Base-by-base conservation (phyloP, 2,113 vertebrate species). In the Solea senegalensis region DNA sequence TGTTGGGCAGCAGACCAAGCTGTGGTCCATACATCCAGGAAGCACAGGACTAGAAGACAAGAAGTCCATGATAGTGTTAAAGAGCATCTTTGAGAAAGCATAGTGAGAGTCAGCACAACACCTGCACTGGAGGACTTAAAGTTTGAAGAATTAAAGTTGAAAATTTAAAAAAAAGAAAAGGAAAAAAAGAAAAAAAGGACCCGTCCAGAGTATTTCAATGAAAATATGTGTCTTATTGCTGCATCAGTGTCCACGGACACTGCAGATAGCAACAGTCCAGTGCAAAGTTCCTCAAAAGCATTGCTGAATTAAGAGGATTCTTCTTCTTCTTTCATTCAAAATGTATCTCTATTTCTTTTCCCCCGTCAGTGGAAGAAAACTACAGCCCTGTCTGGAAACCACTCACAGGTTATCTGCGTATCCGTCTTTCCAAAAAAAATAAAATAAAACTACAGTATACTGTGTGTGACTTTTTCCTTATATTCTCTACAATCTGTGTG, bases 251-350 rank as follows among this genome's bases (percentile, higher is more conserved):
- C 65, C 78, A 69, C 59, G 26, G 66, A 51, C 63, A 71, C 45
- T 28, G 56, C 77, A 81, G 48, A 73, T 53, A 58, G 77, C 41
- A 59, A 60, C 21, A 70, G 70, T 43, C 82, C 73, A 69, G 53
- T 56, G 65, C 65, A 78, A 57, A 80, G 79, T 84, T 89, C 73
- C 84, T 90, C 70, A 89, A 76, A 80, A 83, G 85, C 89, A 91
- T 92, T 54, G 72, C 81, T 73, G 68, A 50, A 44, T 58, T 44
- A 72, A 46, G 77, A 74, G 62, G 66, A 72, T 58, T 55, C 56
- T 60, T 67, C 55, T 75, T 73, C 50, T 66, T 40, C 53, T 80
- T 45, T 72, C 59, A 72, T 74, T 86, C 72, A 84, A 63, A 83
- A 71, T 2, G 15, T 51, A 52, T 51, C 51, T 60, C 41, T 60